Base-by-base conservation (phyloP, 2,888 invertebrate genomes). In the Philereme vetulata region DNA sequence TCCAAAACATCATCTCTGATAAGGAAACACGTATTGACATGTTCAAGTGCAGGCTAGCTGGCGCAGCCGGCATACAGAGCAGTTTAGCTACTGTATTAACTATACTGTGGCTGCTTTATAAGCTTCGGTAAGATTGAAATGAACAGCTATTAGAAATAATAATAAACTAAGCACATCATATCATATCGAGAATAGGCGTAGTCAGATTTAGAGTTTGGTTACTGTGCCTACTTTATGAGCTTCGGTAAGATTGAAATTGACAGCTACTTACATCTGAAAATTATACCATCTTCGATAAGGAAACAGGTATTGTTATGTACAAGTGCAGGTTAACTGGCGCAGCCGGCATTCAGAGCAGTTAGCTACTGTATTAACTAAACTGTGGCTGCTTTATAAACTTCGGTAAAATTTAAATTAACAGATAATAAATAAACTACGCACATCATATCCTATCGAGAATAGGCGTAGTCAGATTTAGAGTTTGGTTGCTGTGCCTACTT, bases 291-390 rank as follows among this genome's bases (percentile, higher is more conserved):
- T 33, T 2, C 10, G 95, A 97, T 72, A 95, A 95, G 76, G 93
- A 95, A 80, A 97, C 97, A 0, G 94, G 97, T 68, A 97, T 96
- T 66, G 97, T 98, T 83, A 96, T 97, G 95, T 96, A 98, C 80
- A 97, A 96, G 79, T 99, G 98, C 81, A 94, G 98, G 38, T 88
- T 98, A 66, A 98, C 98, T 0, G 97, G 96, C 32, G 97, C 97
- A 0, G 93, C 95, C 1, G 93, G 93, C 1, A 82, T 95, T 57
- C 94, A 95, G 74, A 93, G n/a, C n/a, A n/a, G n/a, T n/a, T 90
- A 0, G 54, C 76, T 0, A 65, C 84, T 0, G 51, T 90, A 0
- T 1, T 78, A 0, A 75, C 74, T 1, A 62, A 89, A 21, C 51
- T 92, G 46, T 72, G 80, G 51, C 51, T 86, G 4, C 52, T 88